Percentiles rank a stretch among this genome's conserved stretches.
Evolutionary conservation across 2,113 vertebrate species (phyloP).

Genomic region (Pedetes capensis): DNA sequence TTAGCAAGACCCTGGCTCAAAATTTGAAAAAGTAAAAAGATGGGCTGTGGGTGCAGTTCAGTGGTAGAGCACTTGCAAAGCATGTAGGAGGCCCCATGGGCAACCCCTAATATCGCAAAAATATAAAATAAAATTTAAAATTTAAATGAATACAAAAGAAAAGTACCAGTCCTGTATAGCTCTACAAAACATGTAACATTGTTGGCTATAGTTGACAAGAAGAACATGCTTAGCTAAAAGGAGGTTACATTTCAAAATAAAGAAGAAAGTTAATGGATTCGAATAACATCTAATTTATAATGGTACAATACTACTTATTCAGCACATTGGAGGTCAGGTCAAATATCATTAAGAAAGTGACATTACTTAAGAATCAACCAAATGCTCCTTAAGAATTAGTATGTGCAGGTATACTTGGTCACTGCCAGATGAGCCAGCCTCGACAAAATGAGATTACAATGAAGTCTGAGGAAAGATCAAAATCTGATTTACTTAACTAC

Average conservation of each 20-base stretch:
- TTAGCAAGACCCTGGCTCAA: no score
- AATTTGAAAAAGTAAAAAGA: no score
- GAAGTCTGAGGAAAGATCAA: not conserved
- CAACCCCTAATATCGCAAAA: no score
- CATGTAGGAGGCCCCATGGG: no score
- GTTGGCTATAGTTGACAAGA: not conserved
- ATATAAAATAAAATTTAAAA: no score
- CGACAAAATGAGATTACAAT: not conserved
- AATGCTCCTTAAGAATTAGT: not conserved
- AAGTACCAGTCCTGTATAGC: not conserved
- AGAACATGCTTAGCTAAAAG: not conserved
- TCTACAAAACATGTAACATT: not conserved
- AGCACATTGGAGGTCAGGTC: not conserved
- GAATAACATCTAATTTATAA: not conserved
- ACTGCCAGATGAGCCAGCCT: not conserved
- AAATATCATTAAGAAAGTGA: not conserved
- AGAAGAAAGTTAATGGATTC: not conserved
- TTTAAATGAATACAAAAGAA: not conserved
- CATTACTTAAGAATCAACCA: not conserved
- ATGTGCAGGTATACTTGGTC: not conserved
- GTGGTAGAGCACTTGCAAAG: no score
- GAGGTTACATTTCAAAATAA: slow-evolving; percentile 1
- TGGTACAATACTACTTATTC: not conserved
- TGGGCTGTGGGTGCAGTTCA: no score
- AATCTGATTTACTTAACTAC: not conserved